Evolutionary conservation across 2,888 invertebrate genomes (phyloP).

Genomic region (Folsomia manolachei): DNA sequence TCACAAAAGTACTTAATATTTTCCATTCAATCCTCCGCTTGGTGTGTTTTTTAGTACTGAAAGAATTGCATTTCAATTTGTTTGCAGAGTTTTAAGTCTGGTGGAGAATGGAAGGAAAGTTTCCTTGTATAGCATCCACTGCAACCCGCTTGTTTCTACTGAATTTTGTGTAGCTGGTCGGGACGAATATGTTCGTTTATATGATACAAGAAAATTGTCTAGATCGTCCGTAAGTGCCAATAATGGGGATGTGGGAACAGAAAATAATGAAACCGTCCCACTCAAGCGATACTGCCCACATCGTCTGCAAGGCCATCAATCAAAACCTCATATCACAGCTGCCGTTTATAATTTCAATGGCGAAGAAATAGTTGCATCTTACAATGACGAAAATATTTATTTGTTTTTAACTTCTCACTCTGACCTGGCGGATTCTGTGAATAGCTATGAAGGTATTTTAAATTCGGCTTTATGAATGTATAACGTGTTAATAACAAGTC

Average conservation of each 20-base stretch:
- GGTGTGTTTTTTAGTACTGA: neutral
- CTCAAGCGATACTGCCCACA: conserved; percentile 66
- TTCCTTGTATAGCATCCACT: conserved; percentile 82
- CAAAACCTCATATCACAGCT: conserved; percentile 72
- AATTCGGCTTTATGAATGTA: too few relatives aligned
- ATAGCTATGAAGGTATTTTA: conserved; percentile 65
- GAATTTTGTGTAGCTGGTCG: conserved; percentile 82
- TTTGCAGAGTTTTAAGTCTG: conserved; percentile 54
- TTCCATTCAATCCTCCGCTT: neutral
- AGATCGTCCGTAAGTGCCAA: conserved; percentile 24
- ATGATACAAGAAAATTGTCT: conserved; percentile 59
- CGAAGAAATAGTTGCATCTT: conserved; percentile 85
- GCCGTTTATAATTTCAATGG: conserved; percentile 89
- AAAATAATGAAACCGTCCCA: conserved; percentile 52
- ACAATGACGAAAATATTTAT: conserved; percentile 90
- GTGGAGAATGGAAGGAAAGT: conserved; percentile 62
- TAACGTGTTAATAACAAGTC: too few relatives aligned
- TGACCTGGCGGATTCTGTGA: conserved; percentile 59
- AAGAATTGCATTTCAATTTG: neutral
- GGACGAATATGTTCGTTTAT: conserved; percentile 73
- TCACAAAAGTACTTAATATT: conserved; percentile 57
- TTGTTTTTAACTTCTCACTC: conserved; percentile 69
- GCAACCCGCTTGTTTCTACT: conserved; percentile 72
- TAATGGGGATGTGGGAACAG: conserved; percentile 10
- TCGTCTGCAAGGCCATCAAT: conserved; percentile 56